A percentile compares a stretch with the other conserved stretches of the same genome.
Conservation (phyloP, 2,113 vertebrate species). For the Burhinus bistriatus region DNA sequence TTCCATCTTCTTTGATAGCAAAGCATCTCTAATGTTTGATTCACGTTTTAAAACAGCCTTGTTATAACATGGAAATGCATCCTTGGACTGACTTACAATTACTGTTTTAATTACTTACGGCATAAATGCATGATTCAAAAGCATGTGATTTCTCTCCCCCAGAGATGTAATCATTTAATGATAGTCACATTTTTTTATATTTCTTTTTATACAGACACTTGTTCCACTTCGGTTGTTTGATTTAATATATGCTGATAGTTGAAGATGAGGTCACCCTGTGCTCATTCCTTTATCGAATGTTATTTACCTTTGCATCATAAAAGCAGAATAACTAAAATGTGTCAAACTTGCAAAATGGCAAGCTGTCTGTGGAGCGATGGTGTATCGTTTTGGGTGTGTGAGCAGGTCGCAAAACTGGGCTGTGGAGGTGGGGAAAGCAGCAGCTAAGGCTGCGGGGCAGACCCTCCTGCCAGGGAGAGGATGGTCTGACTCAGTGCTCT, state of each 20-base stretch:
- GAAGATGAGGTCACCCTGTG: not conserved
- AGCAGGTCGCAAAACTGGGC: not conserved
- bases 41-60: not conserved
- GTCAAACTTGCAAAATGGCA: not conserved
- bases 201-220: not conserved
- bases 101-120: not conserved
- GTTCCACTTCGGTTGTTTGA: not conserved
- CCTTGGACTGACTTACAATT: rapidly evolving
- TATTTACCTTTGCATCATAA: not conserved
- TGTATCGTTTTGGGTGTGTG: not conserved
- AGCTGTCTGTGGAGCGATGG: not conserved
- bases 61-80: not conserved
- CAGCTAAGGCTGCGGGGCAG: not conserved
- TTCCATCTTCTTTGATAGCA: not conserved
- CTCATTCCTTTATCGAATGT: not conserved
- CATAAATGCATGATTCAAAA: not conserved
- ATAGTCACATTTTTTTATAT: not conserved
- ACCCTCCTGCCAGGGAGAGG: not conserved
- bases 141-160: not conserved
- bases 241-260: not conserved
- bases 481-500: not conserved
- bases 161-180: not conserved
- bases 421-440: not conserved
- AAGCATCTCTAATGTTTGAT: not conserved
- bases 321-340: not conserved